Base-by-base conservation (phyloP, 2,888 invertebrate species). In the Beris chalybata region DNA sequence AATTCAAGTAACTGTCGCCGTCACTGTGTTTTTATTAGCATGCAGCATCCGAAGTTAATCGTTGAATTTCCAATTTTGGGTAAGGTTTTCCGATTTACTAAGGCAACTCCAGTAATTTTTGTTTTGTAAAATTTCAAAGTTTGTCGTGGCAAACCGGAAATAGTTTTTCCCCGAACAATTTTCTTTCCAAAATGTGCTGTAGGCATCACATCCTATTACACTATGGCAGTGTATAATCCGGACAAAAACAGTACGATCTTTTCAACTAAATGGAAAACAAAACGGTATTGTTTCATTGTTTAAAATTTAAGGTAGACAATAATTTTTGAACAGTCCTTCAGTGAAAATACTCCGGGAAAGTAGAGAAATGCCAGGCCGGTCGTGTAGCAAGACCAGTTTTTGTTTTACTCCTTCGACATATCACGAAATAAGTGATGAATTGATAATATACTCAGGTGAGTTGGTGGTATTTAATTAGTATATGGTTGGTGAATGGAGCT, bases 21-120 rank as follows among this genome's bases (percentile, higher is more conserved):
- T 11, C 58, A 53, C 43, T 50, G 30, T 31, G n/a, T 68, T 31
- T 48, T 58, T 31, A 29, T 68, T 3, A 9, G n/a, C 1, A 30
- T 47, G 2, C 43, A 22, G 13, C 68, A 66, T 58, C 68, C 68
- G n/a, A 57, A 64, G 13, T 9, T 63, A 6, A 58, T n/a, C 12
- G 4, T 68, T 4, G 68, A 64, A 31, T 22, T 66, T 9, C 68
- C 68, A 12, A 31, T 68, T 32, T 29, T 65, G 11, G 9, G 65
- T 65, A 52, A 50, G 56, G 31, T 32, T 32, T 29, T 32, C 3
- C 22, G 22, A 22, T 22, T 22, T 22, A 22, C 22, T 22, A 7
- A 6, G 31, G 13, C 4, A 31, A 50, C n/a, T 45, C 12, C 29
- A 48, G 9, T 15, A 47, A 22, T 13, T 47, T 31, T 50, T 38